Evolutionary conservation across 2,797 vertebrate species (phyloP), one percentile per base, ranked within the genome.

Genomic region (Acropternis orthonyx): DNA sequence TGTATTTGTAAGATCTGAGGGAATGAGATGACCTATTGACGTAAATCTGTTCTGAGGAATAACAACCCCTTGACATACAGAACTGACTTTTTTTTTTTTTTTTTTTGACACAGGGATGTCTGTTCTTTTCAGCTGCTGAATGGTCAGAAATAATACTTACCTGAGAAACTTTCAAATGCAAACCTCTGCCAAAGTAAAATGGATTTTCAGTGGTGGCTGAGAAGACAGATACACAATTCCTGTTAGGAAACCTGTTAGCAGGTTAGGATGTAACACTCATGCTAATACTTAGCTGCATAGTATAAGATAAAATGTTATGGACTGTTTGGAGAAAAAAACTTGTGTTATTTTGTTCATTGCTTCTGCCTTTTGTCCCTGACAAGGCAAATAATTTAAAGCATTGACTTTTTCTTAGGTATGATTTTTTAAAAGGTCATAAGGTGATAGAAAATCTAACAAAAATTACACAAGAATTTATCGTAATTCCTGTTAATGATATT

Each of bases 381-480:
- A 93, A 66, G 44, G n/a, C 32, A 77, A 69, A 93, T 54, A 10
- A 43, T 22, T 74, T 91, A 91, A 94, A 59, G n/a, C 14, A 89
- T 20, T 75, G 24, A 79, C 26, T 78, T 94, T 73, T 85, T 72
- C 46, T 77, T 34, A 41, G 14, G 9, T 48, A 52, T 37, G 3
- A n/a, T 46, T 93, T 82, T 87, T 91, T 80, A 44, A 79, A 56
- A 90, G 75, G 48, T 48, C 91, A 69, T 62, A 41, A 93, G 36
- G 28, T 92, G 27, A 32, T 51, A 94, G 36, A 76, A 95, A 93
- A 91, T 37, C 24, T 44, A 77, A 77, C 11, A 55, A 96, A 78
- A 68, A 91, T 91, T 89, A 85, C 77, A 22, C 48, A 94, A 85
- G 51, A 83, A 67, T 62, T 75, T 58, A 66, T 91, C 24, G 55